A percentile compares a stretch with the other conserved stretches of the same genome.
phyloP scores from a whole-genome alignment of 2,797 vertebrate genomes.

The Lemur catta region DNA sequence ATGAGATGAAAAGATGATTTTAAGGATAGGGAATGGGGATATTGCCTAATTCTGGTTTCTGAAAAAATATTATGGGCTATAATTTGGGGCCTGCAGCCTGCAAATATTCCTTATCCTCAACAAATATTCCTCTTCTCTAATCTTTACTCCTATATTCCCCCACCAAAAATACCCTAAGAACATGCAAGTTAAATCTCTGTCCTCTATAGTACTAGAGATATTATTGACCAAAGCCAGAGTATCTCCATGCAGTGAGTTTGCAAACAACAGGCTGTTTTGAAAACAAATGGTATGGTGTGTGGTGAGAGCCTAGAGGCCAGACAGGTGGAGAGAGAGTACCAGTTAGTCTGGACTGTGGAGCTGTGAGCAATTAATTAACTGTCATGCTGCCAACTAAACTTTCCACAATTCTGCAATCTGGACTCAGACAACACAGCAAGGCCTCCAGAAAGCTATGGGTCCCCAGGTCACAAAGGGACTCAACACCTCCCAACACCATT shows the following conservation, averaged over 20 bases:
- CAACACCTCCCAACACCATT: neutral
- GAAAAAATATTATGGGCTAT: neutral
- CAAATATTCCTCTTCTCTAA: neutral
- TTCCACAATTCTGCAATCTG: slow-evolving; percentile 40
- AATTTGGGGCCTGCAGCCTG: neutral
- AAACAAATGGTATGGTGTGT: slow-evolving; percentile 60
- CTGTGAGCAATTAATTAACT: slow-evolving; percentile 53
- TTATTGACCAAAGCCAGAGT: slow-evolving; percentile 33
- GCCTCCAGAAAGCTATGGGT: slow-evolving; percentile 61
- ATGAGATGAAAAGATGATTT: neutral
- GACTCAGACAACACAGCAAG: slow-evolving; percentile 65
- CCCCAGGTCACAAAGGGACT: slow-evolving; percentile 58
- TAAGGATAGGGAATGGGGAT: neutral
- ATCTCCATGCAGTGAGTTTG: slow-evolving; percentile 82
- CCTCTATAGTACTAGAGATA: neutral
- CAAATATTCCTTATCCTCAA: neutral
- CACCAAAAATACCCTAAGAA: slow-evolving; percentile 22
- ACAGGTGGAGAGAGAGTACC: slow-evolving; percentile 27
- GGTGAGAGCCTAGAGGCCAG: slow-evolving; percentile 42
- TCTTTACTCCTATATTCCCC: neutral
- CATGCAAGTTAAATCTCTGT: slow-evolving; percentile 68
- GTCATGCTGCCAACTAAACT: slow-evolving; percentile 70
- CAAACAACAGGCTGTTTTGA: slow-evolving; percentile 72
- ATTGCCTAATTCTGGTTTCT: neutral
- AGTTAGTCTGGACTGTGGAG: slow-evolving; percentile 63